Conservation (phyloP, 2,797 vertebrate genomes). For the Gobio occitaniae region DNA sequence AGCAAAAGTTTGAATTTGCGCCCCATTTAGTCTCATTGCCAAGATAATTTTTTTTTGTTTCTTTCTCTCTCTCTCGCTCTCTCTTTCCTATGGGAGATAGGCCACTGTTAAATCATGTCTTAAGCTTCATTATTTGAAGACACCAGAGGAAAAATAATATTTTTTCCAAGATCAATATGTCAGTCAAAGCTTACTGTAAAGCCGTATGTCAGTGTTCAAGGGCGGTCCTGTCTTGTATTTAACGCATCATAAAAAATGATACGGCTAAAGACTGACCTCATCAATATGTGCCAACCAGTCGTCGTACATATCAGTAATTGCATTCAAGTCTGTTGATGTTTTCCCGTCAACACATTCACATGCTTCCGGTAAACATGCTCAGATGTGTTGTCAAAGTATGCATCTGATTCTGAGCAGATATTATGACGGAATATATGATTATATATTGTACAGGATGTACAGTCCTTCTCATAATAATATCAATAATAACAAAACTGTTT, state of each 20-base stretch:
- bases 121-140: conserved; percentile 22
- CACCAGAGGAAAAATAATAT: conserved; percentile 60
- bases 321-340: neutral
- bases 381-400: neutral
- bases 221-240: conserved; percentile 5
- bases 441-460: neutral
- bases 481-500: neutral
- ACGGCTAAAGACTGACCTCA: conserved; percentile 47
- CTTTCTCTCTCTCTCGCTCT: neutral
- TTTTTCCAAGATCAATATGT: conserved; percentile 69
- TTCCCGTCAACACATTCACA: neutral
- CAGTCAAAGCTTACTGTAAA: conserved; percentile 59
- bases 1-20: no score
- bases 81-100: conserved; percentile 26
- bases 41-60: no score
- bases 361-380: neutral
- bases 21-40: no score
- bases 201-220: conserved; percentile 35
- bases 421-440: neutral
- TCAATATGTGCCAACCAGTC: conserved; percentile 18
- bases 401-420: neutral
- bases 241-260: conserved; percentile 41
- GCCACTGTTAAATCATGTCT: conserved; percentile 27
- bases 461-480: neutral
- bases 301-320: neutral